These are phyloP conservation scores for Trichechus manatus DNA, from an alignment of 2,113 vertebrate species.

Conservation along the genomic window DNA sequence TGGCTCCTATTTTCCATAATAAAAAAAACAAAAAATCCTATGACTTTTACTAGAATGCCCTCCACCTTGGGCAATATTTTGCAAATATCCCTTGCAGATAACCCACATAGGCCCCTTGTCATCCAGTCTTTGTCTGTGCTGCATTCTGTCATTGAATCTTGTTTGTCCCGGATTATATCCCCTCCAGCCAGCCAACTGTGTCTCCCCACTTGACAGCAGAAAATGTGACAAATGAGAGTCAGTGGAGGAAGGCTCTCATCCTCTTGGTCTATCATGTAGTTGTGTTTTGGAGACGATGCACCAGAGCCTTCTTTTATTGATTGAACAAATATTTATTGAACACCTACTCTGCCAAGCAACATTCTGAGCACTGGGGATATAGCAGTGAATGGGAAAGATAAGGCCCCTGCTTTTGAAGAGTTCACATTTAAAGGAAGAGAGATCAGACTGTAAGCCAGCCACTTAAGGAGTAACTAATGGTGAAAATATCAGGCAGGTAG, in stretches of 20 bases:
- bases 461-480: neutral
- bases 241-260: neutral
- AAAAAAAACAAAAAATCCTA: neutral
- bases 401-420: neutral
- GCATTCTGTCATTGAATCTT: neutral
- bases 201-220: neutral
- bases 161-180: neutral
- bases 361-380: neutral
- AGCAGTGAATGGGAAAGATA: neutral
- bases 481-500: neutral
- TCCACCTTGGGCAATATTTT: neutral
- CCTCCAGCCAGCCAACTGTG: neutral
- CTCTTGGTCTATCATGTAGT: neutral
- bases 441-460: neutral
- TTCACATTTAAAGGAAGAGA: neutral
- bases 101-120: neutral
- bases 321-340: neutral
- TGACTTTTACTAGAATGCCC: neutral
- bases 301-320: neutral
- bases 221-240: neutral
- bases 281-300: neutral
- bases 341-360: neutral
- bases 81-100: neutral
- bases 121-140: neutral
- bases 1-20: neutral